Conservation (phyloP, 2,113 vertebrate genomes). For the Syngnathus floridae region DNA sequence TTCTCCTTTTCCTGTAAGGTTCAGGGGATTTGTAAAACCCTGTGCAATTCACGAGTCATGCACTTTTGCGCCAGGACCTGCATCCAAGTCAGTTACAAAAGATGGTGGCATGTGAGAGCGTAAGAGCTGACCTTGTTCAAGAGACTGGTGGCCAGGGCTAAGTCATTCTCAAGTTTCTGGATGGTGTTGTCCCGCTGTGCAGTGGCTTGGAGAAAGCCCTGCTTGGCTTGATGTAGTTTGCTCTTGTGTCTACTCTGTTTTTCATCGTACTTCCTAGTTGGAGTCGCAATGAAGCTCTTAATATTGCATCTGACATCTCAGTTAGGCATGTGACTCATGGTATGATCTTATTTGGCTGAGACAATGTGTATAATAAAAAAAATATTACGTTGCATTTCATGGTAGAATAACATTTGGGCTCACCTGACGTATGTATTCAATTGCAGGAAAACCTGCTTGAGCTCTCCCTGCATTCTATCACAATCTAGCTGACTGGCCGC, state of each 20-base stretch:
- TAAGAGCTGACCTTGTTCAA: slow-evolving; percentile 73
- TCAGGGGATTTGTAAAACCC: not conserved
- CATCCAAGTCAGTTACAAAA: not conserved
- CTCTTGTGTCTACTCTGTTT: slow-evolving; percentile 78
- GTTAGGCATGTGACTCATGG: not conserved
- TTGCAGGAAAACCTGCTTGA: slow-evolving; percentile 74
- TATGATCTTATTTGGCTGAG: not conserved
- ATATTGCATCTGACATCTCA: not conserved
- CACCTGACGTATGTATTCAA: slow-evolving; percentile 80
- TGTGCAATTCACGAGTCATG: not conserved
- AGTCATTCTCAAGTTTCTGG: slow-evolving; percentile 80
- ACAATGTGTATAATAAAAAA: not conserved
- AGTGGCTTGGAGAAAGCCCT: slow-evolving; percentile 72
- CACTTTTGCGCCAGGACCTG: too few relatives aligned
- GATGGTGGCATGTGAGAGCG: not conserved
- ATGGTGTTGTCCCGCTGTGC: slow-evolving; percentile 76
- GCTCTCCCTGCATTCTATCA: slow-evolving; percentile 76
- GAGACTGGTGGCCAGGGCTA: slow-evolving; percentile 69
- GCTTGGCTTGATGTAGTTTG: slow-evolving; percentile 81
- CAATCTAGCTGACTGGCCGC: slow-evolving; percentile 74
- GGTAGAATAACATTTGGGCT: not conserved
- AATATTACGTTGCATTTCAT: not conserved
- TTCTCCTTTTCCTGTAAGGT: slow-evolving; percentile 68
- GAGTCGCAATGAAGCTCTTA: slow-evolving; percentile 4
- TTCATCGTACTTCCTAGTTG: slow-evolving; percentile 78